Percentiles rank a stretch among this genome's conserved stretches.
Evolutionary conservation across 1,140 invertebrate species (phyloP).

Genomic region (Nebria ingens): DNA sequence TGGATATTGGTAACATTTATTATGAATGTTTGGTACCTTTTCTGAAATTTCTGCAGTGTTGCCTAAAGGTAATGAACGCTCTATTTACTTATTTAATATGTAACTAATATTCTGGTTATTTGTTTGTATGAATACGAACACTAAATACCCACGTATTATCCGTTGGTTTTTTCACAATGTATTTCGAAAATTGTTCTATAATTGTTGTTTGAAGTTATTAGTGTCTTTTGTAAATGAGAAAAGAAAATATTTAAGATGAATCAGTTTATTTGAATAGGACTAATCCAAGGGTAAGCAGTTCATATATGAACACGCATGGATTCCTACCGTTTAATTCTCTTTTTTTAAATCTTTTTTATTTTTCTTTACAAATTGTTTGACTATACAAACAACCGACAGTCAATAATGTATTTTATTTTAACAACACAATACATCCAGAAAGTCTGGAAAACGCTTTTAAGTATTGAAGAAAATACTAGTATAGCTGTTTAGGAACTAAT

Average conservation of each 20-base stretch:
- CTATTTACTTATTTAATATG: no score
- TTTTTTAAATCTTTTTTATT: neutral
- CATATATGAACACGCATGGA: neutral
- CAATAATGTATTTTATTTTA: no score
- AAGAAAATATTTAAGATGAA: neutral
- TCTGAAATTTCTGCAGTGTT: no score
- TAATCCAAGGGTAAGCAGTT: neutral
- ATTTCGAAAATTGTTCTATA: slow-evolving; percentile 2
- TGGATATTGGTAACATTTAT: no score
- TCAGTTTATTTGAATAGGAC: neutral
- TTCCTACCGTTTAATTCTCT: neutral
- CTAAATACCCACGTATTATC: neutral
- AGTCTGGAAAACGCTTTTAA: no score
- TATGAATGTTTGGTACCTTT: no score
- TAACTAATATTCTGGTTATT: no score
- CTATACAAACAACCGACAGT: neutral
- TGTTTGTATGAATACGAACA: neutral
- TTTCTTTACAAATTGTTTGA: neutral
- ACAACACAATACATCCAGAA: no score
- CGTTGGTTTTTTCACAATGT: neutral
- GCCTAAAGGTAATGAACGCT: no score
- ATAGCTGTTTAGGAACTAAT: no score
- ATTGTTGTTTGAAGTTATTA: slow-evolving; percentile 3
- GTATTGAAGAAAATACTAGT: no score
- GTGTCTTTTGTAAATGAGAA: neutral